A percentile compares a stretch with the other conserved stretches of the same genome.
phyloP scores from a whole-genome alignment of 2,797 vertebrate genomes.

The Monodelphis domestica region DNA sequence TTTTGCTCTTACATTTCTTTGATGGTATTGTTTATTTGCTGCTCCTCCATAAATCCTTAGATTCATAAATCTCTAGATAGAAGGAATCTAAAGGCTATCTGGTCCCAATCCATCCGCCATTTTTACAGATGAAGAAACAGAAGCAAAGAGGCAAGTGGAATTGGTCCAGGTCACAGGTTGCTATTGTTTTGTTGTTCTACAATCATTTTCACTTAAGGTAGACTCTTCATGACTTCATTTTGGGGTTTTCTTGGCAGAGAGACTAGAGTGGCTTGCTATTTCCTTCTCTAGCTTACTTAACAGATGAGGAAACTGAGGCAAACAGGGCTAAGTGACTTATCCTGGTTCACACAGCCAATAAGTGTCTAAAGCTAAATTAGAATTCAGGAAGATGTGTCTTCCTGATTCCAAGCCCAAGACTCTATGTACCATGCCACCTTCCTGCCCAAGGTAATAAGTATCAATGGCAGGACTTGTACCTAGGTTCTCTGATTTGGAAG shows the following conservation, averaged over 20 bases:
- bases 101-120: not conserved
- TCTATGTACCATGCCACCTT: not conserved
- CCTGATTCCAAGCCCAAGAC: not conserved
- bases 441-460: not conserved
- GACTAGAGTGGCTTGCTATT: not conserved
- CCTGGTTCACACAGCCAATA: not conserved
- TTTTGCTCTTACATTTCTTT: not conserved
- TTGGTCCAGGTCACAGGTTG: not conserved
- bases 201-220: not conserved
- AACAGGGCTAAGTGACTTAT: not conserved
- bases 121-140: not conserved
- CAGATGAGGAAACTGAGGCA: not conserved
- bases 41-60: not conserved
- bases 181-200: no score
- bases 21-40: not conserved
- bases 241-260: not conserved
- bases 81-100: not conserved
- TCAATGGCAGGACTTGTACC: not conserved
- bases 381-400: not conserved
- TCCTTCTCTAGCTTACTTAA: not conserved
- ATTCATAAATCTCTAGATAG: not conserved
- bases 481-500: not conserved
- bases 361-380: not conserved
- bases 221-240: not conserved
- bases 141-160: not conserved